Percentiles rank a stretch among this genome's conserved stretches.
These are phyloP conservation scores for Origma solitaria DNA, from an alignment of 2,113 vertebrate genomes.

Conservation along the genomic window DNA sequence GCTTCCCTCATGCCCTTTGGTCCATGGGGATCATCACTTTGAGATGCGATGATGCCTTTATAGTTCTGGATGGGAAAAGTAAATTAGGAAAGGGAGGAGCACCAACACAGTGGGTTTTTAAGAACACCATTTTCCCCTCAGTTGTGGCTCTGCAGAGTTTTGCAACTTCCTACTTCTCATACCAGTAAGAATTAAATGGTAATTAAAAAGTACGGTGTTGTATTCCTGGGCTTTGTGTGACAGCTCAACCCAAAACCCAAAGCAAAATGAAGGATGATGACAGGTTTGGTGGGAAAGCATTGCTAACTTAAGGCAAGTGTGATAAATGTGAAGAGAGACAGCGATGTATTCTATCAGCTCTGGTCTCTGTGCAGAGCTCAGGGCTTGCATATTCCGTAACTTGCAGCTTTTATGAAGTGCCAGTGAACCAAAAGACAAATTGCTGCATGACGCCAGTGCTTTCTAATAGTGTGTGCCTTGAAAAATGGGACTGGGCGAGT, in stretches of 20 bases:
- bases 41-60: neutral
- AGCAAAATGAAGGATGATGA: neutral
- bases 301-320: neutral
- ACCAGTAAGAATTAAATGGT: neutral
- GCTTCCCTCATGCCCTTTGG: neutral
- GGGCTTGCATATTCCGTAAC: neutral
- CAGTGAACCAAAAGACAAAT: slow-evolving; percentile 19
- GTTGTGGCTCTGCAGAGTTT: neutral
- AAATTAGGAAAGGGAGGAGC: neutral
- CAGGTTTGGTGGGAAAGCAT: neutral
- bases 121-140: neutral
- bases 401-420: neutral
- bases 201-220: neutral
- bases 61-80: neutral
- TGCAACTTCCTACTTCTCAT: neutral
- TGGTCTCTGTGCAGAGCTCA: neutral
- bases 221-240: neutral
- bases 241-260: neutral
- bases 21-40: fast-evolving
- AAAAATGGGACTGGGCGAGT: neutral
- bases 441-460: neutral
- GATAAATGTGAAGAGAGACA: neutral
- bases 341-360: neutral
- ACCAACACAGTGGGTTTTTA: neutral
- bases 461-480: neutral